Base-by-base conservation (phyloP, 2,113 vertebrate genomes). In the Ameiurus melas region DNA sequence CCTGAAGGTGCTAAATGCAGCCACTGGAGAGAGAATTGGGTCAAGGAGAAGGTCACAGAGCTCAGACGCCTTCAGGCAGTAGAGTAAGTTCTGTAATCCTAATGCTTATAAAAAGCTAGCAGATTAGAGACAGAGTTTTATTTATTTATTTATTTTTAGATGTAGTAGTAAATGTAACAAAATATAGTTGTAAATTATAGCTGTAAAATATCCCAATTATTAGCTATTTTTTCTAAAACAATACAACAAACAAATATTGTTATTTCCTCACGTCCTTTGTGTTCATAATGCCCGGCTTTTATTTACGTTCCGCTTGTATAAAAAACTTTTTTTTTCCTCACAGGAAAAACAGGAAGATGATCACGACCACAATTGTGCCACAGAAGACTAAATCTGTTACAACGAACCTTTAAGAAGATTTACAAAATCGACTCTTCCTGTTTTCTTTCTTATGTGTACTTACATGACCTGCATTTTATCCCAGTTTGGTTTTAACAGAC, bases 21-120 rank as follows among this genome's bases (percentile, higher is more conserved):
- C 36, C 90, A 92, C 83, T 90, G 87, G 87, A 89, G 12, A 70
- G 71, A 87, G 75, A 39, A 16, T 2, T 91, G 90, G 90, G 90
- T 90, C 36, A 47, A 20, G 6, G 10, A 88, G 33, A 91, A 91
- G 80, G 33, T 92, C 80, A 16, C 1, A 16, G 85, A 89, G 43
- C 51, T 89, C 82, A 58, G 20, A 4, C 60, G 13, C 57, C 17
- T 89, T 64, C 85, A 88, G 64, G 7, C 47, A 19, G 3, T 10
- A 19, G 58, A 79, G 87, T 88, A 85, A 75, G 73, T 70, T 16
- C 0, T 58, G 3, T 6, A 58, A 16, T 53, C 12, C 30, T 39
- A 75, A 12, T 27, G 10, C 36, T 71, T 36, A 20, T 33, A 66
- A 66, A 66, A 66, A n/a, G 27, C 64, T 30, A n/a, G 27, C 4